phyloP scores from a whole-genome alignment of 2,113 vertebrate genomes.

The Cephalopterus ornatus region DNA sequence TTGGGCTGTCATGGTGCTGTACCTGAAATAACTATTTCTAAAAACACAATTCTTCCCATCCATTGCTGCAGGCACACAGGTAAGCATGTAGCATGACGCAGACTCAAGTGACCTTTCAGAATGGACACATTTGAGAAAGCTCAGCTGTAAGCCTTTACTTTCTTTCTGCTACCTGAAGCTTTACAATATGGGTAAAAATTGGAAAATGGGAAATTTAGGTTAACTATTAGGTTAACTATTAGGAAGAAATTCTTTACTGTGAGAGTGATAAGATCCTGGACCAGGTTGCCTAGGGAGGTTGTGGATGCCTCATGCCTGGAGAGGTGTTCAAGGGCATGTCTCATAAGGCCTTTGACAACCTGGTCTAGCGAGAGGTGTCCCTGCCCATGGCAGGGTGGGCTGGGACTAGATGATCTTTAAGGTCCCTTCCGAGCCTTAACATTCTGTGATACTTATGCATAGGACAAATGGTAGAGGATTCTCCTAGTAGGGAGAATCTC shows the following conservation, averaged over 20 bases:
- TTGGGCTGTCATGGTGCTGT: not conserved
- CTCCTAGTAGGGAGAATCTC: not conserved
- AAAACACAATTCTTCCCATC: fast-evolving
- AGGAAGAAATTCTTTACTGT: not conserved
- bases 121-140: not conserved
- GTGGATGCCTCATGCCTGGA: not conserved
- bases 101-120: not conserved
- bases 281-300: not conserved
- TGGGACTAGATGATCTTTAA: not conserved
- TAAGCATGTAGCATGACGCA: not conserved
- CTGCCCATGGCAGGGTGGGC: not conserved
- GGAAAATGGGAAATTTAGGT: not conserved
- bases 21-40: not conserved
- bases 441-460: not conserved
- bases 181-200: not conserved
- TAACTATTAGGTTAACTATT: not conserved
- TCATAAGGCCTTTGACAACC: not conserved
- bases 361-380: not conserved
- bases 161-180: not conserved
- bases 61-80: not conserved
- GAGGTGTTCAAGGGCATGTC: not conserved
- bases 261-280: too few relatives aligned
- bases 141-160: not conserved
- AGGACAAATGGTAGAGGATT: not conserved
- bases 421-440: not conserved